These are phyloP conservation scores for Sinella curviseta DNA, from an alignment of 1,140 invertebrate genomes.

Conservation along the genomic window DNA sequence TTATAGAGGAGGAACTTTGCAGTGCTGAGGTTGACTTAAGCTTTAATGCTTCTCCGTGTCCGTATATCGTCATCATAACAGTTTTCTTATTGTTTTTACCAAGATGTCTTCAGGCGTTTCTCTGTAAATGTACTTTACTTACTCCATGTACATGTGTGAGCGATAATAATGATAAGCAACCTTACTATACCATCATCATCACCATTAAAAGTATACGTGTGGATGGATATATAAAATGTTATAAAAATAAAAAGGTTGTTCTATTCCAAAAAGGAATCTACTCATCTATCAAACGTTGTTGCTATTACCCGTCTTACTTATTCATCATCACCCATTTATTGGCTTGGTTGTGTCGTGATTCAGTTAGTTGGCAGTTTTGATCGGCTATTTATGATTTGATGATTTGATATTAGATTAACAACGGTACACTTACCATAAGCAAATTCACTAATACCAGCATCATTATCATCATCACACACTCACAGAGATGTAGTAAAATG, in stretches of 20 bases:
- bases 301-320: neutral
- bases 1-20: no score
- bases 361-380: conserved; percentile 5
- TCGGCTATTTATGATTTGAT: neutral
- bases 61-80: neutral
- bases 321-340: neutral
- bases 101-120: conserved; percentile 1
- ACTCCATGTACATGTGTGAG: neutral
- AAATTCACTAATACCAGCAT: no score
- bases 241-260: neutral
- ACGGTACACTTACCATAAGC: no score
- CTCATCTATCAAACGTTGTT: neutral
- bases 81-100: neutral
- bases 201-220: neutral
- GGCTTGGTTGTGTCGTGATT: neutral
- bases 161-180: conserved; percentile 6
- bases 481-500: no score
- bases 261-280: neutral
- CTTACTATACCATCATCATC: no score
- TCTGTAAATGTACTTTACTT: no score
- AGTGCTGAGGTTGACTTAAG: no score
- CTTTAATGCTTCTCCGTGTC: no score
- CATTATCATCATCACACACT: no score
- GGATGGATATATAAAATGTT: neutral
- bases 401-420: neutral